phyloP scores from a whole-genome alignment of 2,113 vertebrate genomes.

The Anoura caudifer region DNA sequence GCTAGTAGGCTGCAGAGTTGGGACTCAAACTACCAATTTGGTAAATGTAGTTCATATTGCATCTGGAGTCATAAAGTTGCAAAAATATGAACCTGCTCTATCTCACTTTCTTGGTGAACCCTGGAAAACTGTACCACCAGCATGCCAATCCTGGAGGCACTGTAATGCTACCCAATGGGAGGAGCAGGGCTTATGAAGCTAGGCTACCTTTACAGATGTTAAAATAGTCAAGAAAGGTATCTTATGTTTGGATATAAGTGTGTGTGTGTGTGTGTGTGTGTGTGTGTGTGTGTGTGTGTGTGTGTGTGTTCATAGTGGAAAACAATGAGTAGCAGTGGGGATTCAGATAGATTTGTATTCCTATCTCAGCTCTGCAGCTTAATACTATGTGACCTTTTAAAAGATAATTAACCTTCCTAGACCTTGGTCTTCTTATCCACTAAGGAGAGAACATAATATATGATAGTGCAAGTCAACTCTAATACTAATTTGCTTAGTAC shows the following conservation, averaged over 20 bases:
- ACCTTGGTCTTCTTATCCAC: not conserved
- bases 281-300: not conserved
- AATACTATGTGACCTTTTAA: not conserved
- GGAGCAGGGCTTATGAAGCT: not conserved
- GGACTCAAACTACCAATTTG: not conserved
- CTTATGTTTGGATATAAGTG: not conserved
- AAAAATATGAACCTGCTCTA: not conserved
- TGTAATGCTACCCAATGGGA: not conserved
- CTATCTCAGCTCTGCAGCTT: not conserved
- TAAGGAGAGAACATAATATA: not conserved
- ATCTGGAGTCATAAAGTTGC: not conserved
- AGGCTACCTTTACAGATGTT: not conserved
- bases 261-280: not conserved
- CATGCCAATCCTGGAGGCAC: not conserved
- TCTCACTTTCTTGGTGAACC: accelerated
- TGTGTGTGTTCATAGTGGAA: not conserved
- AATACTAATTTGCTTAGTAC: not conserved
- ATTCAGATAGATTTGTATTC: not conserved
- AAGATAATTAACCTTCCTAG: not conserved
- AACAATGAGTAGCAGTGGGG: not conserved
- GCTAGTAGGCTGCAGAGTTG: not conserved
- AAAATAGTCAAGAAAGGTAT: not conserved
- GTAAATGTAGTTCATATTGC: not conserved
- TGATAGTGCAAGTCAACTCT: not conserved
- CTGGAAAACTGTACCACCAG: not conserved